These are phyloP conservation scores for Drosophila parvula DNA, from an alignment of 1,140 invertebrate genomes.

Conservation along the genomic window DNA sequence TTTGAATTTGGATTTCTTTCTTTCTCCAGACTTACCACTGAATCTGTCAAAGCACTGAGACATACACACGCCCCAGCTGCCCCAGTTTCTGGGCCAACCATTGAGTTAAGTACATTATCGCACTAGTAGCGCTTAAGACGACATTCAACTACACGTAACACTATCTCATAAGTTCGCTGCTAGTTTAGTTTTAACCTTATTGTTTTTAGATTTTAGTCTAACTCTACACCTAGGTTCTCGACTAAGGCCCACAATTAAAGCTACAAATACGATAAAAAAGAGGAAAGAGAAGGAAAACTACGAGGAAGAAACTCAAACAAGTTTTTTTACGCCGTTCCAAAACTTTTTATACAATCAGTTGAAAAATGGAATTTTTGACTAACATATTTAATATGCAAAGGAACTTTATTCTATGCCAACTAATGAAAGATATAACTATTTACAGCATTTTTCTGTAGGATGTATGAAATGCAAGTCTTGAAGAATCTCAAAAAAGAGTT, in stretches of 20 bases:
- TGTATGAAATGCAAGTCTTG: slow-evolving; percentile 64
- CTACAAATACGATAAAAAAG: slow-evolving; percentile 9
- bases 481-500: slow-evolving; percentile 76
- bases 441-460: slow-evolving; percentile 52
- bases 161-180: slow-evolving; percentile 63
- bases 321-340: slow-evolving; percentile 49
- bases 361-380: slow-evolving; percentile 50
- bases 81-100: slow-evolving; percentile 68
- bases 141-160: slow-evolving; percentile 71
- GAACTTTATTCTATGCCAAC: slow-evolving; percentile 51
- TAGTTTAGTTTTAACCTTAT: slow-evolving; percentile 72
- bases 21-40: slow-evolving; percentile 80
- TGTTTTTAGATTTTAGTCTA: slow-evolving; percentile 59
- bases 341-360: slow-evolving; percentile 60
- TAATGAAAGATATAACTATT: slow-evolving; percentile 22
- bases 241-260: slow-evolving; percentile 52
- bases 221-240: slow-evolving; percentile 53
- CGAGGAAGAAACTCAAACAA: slow-evolving; percentile 42
- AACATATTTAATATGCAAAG: slow-evolving; percentile 66
- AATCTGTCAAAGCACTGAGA: slow-evolving; percentile 84
- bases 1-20: not conserved
- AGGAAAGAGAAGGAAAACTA: slow-evolving; percentile 33
- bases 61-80: slow-evolving; percentile 59
- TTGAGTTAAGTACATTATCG: slow-evolving; percentile 74
- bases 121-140: slow-evolving; percentile 74